phyloP scores from a whole-genome alignment of 2,797 vertebrate genomes.

The Crotalus adamanteus region DNA sequence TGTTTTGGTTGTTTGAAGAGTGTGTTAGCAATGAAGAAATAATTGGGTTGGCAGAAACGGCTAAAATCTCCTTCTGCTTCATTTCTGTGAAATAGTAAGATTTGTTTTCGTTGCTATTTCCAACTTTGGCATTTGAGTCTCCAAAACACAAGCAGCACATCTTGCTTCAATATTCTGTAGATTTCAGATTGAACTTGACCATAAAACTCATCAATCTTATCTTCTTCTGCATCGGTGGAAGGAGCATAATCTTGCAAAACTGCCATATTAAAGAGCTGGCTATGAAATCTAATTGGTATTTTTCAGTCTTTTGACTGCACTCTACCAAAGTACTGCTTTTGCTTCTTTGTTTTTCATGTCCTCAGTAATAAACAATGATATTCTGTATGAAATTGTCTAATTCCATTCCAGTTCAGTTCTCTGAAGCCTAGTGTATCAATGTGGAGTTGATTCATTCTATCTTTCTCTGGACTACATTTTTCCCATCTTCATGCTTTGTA shows the following conservation, averaged over 20 bases:
- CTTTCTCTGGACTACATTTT: not conserved
- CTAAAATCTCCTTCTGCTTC: not conserved
- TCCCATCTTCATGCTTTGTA: not conserved
- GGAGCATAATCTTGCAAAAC: not conserved
- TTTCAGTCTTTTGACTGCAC: not conserved
- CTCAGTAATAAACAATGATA: not conserved
- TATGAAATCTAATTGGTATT: not conserved
- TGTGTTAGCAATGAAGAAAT: not conserved
- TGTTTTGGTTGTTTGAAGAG: not conserved
- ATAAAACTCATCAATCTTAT: not conserved
- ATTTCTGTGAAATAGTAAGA: not conserved
- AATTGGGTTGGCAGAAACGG: not conserved
- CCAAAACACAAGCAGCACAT: not conserved
- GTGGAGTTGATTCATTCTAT: not conserved
- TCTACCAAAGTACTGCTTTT: not conserved
- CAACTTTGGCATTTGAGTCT: not conserved
- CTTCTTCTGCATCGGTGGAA: not conserved
- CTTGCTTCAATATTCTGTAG: not conserved
- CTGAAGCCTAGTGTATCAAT: not conserved
- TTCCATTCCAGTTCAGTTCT: not conserved
- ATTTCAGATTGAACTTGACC: not conserved
- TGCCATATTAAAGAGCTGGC: not conserved
- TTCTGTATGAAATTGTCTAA: not conserved
- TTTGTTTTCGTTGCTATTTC: not conserved
- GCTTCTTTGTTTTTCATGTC: not conserved